phyloP scores from a whole-genome alignment of 2,888 invertebrate genomes.

The Lasioglossum villosulum region DNA sequence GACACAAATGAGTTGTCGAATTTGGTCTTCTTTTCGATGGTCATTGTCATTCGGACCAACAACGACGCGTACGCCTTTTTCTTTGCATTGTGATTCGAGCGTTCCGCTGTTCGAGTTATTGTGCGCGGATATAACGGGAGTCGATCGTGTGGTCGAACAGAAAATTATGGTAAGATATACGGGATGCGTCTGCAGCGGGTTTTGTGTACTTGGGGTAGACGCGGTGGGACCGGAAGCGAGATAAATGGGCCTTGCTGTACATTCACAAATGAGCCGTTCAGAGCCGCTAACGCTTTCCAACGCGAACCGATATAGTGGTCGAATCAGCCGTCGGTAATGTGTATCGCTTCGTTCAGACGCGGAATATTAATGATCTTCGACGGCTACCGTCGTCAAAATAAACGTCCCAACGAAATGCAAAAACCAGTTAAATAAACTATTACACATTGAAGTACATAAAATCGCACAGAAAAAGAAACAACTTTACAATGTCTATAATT shows the following conservation, averaged over 20 bases:
- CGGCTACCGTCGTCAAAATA: background rate
- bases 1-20: background rate
- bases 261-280: constrained; percentile 39
- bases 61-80: background rate
- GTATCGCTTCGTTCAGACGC: constrained; percentile 4
- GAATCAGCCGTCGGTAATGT: background rate
- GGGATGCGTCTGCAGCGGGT: constrained; percentile 41
- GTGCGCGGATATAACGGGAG: constrained; percentile 29
- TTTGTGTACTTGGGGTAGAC: constrained; percentile 39
- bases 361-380: constrained; percentile 11
- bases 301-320: constrained; percentile 21
- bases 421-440: background rate
- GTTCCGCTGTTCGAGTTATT: constrained; percentile 16
- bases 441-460: too few relatives aligned
- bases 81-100: constrained; percentile 11
- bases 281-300: constrained; percentile 39
- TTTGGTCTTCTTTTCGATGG: background rate
- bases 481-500: too few relatives aligned
- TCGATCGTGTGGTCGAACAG: constrained; percentile 24
- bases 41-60: constrained; percentile 11
- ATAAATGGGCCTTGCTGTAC: constrained; percentile 57
- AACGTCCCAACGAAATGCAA: background rate
- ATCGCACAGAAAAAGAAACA: too few relatives aligned
- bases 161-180: constrained; percentile 62
- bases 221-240: constrained; percentile 58